Conservation (phyloP, 2,797 vertebrate species). For the Antennarius maculatus region DNA sequence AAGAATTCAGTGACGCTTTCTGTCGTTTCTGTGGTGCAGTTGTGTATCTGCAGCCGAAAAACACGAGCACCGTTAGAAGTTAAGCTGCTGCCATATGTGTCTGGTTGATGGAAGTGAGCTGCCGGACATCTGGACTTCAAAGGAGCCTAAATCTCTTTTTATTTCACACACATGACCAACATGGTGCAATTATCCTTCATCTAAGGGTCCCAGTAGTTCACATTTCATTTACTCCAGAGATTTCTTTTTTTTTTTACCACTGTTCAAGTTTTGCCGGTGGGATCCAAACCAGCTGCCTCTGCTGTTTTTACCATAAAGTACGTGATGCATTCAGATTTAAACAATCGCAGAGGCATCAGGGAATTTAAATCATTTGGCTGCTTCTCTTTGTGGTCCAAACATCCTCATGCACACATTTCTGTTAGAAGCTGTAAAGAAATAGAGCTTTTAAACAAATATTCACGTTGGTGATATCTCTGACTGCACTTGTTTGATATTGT, state of each 20-base stretch:
- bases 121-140: conserved; percentile 53
- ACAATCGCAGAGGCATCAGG: background rate
- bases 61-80: conserved; percentile 39
- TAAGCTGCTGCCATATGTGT: conserved; percentile 58
- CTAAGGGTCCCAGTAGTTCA: background rate
- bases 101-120: conserved; percentile 40
- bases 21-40: conserved; percentile 21
- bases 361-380: too few relatives aligned
- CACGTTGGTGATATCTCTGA: too few relatives aligned
- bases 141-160: conserved; percentile 38
- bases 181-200: conserved; percentile 28
- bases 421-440: too few relatives aligned
- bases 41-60: conserved; percentile 14
- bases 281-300: background rate
- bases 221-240: background rate
- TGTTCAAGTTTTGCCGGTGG: background rate
- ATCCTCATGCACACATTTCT: too few relatives aligned
- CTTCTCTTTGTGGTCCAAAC: too few relatives aligned
- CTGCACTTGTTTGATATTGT: too few relatives aligned
- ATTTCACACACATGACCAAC: conserved; percentile 31
- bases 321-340: conserved; percentile 6
- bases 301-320: background rate
- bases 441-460: too few relatives aligned
- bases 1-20: conserved; percentile 5
- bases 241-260: background rate